These are phyloP conservation scores for Percina caprodes DNA, from an alignment of 2,113 vertebrate species.

Conservation along the genomic window DNA sequence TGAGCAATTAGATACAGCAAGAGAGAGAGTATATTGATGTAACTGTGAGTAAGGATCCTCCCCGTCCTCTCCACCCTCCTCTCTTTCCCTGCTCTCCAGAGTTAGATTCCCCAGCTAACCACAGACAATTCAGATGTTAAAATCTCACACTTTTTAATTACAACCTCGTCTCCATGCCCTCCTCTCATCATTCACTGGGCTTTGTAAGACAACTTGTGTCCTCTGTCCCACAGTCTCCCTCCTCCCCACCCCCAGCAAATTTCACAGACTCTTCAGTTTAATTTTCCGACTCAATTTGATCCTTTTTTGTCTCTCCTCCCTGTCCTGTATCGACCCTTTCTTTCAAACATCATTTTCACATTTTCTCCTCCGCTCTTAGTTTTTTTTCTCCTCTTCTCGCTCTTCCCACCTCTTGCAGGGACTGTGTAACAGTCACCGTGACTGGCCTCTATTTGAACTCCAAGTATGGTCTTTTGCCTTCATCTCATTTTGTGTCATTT, in stretches of 20 bases:
- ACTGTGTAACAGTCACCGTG: neutral
- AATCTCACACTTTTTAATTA: slow-evolving; percentile 74
- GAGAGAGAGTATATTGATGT: slow-evolving; percentile 70
- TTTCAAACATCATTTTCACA: slow-evolving; percentile 27
- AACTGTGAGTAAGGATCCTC: slow-evolving; percentile 58
- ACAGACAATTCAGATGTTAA: slow-evolving; percentile 65
- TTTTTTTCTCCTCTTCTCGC: neutral
- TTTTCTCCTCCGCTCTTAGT: slow-evolving; percentile 21
- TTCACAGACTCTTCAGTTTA: slow-evolving; percentile 10
- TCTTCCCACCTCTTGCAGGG: slow-evolving; percentile 7
- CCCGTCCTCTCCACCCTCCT: slow-evolving; percentile 9
- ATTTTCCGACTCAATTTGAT: slow-evolving; percentile 50
- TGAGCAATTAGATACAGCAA: slow-evolving; percentile 69
- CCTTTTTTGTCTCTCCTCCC: slow-evolving; percentile 23
- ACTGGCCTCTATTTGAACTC: slow-evolving; percentile 59
- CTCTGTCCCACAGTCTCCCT: neutral
- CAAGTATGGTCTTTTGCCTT: slow-evolving; percentile 22
- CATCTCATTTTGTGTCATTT: slow-evolving; percentile 46
- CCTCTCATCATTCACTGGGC: slow-evolving; percentile 11
- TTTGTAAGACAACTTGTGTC: slow-evolving; percentile 5
- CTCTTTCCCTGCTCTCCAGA: slow-evolving; percentile 45
- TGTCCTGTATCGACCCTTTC: slow-evolving; percentile 10
- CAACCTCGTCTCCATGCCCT: slow-evolving; percentile 15
- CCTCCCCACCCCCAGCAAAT: neutral
- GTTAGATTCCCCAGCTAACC: slow-evolving; percentile 46